Evolutionary conservation across 2,888 invertebrate genomes (phyloP).

Genomic region (Willowsia nigromaculata): DNA sequence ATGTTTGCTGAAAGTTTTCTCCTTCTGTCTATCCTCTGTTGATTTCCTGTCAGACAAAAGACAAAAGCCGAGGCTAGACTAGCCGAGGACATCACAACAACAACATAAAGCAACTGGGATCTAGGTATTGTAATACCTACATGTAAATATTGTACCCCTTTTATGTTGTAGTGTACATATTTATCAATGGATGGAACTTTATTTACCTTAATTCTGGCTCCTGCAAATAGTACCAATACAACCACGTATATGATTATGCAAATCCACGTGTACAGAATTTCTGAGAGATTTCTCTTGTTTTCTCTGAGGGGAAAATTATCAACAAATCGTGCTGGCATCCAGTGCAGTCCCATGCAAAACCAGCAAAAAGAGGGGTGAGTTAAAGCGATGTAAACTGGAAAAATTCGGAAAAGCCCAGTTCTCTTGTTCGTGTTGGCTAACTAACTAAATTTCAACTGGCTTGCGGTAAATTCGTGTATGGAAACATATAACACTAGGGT

Average conservation of each 20-base stretch:
- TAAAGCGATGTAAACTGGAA: background rate
- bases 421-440: background rate
- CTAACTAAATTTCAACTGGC: background rate
- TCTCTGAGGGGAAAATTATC: background rate
- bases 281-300: background rate
- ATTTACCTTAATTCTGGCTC: background rate
- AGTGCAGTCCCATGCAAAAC: constrained; percentile 37
- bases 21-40: too few relatives aligned
- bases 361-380: constrained; percentile 11
- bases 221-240: background rate
- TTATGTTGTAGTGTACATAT: too few relatives aligned
- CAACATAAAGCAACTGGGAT: too few relatives aligned
- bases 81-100: too few relatives aligned
- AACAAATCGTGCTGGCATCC: constrained; percentile 18
- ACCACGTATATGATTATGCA: background rate
- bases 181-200: too few relatives aligned
- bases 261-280: background rate
- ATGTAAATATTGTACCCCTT: too few relatives aligned
- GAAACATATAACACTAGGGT: background rate
- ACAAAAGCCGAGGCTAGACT: too few relatives aligned
- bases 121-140: too few relatives aligned
- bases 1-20: too few relatives aligned
- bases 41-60: too few relatives aligned
- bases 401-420: constrained; percentile 1
- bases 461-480: background rate